phyloP scores from a whole-genome alignment of 2,113 vertebrate species.

The Callopanchax toddi region DNA sequence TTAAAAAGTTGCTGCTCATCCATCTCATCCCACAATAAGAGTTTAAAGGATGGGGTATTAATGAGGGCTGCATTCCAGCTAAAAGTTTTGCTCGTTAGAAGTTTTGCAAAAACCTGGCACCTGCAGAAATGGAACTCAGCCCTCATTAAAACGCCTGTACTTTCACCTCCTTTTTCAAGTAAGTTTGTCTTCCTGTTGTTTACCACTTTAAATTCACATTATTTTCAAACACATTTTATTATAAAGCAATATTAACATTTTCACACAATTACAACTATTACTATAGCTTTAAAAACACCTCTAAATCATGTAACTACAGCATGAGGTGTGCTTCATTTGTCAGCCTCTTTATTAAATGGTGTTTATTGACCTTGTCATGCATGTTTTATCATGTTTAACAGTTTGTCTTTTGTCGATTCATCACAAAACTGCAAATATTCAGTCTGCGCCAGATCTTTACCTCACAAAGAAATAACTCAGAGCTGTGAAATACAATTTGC shows the following conservation, averaged over 20 bases:
- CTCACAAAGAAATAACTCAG: neutral
- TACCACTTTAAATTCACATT: neutral
- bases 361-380: conserved; percentile 48
- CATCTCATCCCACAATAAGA: conserved; percentile 8
- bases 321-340: conserved; percentile 17
- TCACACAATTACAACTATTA: no score
- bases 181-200: neutral
- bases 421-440: conserved; percentile 67
- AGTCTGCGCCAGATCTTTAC: conserved; percentile 42
- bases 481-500: no score
- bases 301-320: neutral
- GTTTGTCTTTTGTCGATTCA: conserved; percentile 20
- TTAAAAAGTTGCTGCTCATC: neutral
- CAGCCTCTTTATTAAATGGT: conserved; percentile 28
- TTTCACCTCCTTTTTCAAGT: no score
- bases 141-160: no score
- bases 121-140: no score
- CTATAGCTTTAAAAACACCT: neutral
- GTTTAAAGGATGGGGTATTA: no score
- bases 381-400: conserved; percentile 34
- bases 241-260: no score
- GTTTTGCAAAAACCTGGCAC: no score
- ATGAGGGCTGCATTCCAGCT: no score
- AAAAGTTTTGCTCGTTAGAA: no score
- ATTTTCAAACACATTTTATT: no score